Base-by-base conservation (phyloP, 2,113 vertebrate species). In the Oncorhynchus clarkii region DNA sequence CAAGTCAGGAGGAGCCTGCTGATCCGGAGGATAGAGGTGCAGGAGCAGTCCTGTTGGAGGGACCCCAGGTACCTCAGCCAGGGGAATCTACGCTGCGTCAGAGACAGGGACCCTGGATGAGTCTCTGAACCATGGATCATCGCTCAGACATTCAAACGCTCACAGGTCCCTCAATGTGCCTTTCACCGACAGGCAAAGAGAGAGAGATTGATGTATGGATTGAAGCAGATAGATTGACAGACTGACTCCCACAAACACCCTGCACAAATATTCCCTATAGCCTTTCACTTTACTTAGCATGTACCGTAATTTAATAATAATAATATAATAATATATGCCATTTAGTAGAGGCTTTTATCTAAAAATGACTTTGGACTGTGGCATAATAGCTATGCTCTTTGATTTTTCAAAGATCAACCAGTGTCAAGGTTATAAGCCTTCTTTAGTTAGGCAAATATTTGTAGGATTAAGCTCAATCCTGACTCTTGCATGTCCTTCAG, bases 81-180 rank as follows among this genome's bases (percentile, higher is more conserved):
- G 45, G 45, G 49, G 74, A 78, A 66, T 16, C n/a, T 20, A 78
- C 57, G 22, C 69, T 85, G n/a, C 76, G 81, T 49, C 82, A 84
- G 71, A 85, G 85, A 73, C 80, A 71, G 5, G 78, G 77, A 12
- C 73, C 75, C 22, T 80, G 71, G 81, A 78, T 85, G 78, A 79
- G 77, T 16, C 77, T 83, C 27, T 87, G 78, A 87, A 65, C 45
- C 48, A 27, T 16, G 3, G 22, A 45, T 13, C 31, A 48, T 51
- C 3, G n/a, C 29, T 51, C 39, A 45, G 24, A 79, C 24, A 45
- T 24, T 20, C 22, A 77, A 64, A 75, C 22, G 22, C 26, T 26
- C 39, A 51, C 24, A 9, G 49, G 70, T 76, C 72, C 59, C 60
- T 34, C 29, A 73, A 39, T 65, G 57, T 74, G 71, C 74, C 64